phyloP scores from a whole-genome alignment of 2,113 vertebrate genomes.

The Eurystomus gularis region DNA sequence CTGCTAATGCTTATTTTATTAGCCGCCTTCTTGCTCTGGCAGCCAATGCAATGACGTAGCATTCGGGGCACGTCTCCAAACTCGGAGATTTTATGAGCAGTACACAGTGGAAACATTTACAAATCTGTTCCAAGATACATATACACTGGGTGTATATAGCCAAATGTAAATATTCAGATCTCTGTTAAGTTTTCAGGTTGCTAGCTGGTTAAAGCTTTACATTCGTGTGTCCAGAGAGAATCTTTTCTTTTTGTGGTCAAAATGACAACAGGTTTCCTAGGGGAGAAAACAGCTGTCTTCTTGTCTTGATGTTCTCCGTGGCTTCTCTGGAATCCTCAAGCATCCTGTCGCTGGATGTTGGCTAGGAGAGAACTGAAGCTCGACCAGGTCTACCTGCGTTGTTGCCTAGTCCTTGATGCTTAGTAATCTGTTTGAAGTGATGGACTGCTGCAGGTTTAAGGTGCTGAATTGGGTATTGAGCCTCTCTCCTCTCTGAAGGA shows the following conservation, averaged over 20 bases:
- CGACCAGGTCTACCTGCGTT: background rate
- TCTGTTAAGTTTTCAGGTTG: background rate
- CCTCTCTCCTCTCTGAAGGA: background rate
- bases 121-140: slow-evolving; percentile 54
- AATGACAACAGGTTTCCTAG: background rate
- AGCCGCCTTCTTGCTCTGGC: slow-evolving; percentile 29
- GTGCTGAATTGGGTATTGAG: background rate
- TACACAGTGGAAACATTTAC: slow-evolving; percentile 68
- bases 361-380: background rate
- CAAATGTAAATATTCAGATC: slow-evolving; percentile 29
- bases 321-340: background rate
- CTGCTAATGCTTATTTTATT: slow-evolving; percentile 28
- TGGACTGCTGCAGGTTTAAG: background rate
- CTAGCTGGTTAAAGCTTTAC: background rate
- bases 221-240: background rate
- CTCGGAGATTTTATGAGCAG: slow-evolving; percentile 53
- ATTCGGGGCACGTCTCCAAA: slow-evolving; percentile 18
- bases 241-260: slow-evolving; percentile 39
- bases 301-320: background rate
- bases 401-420: background rate
- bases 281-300: background rate
- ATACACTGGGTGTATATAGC: background rate
- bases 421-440: background rate
- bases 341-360: background rate
- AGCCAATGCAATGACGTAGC: background rate